Conservation (phyloP, 2,113 vertebrate species). For the Nibea albiflora region DNA sequence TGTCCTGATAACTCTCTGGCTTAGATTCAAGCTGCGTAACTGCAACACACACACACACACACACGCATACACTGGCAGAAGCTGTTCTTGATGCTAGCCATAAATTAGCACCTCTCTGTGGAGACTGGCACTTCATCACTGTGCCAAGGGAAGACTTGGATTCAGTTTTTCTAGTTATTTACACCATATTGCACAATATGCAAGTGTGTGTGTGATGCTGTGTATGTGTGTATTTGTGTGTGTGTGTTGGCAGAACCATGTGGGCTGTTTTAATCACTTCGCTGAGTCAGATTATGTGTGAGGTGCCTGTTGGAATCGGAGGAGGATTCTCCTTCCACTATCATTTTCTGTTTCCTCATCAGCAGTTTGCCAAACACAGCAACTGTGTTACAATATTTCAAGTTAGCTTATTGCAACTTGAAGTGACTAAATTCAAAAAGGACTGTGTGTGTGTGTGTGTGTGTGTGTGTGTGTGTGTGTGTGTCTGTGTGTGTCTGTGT, state of each 20-base stretch:
- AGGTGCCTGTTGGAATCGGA: background rate
- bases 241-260: background rate
- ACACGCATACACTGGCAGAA: conserved; percentile 26
- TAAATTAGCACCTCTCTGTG: conserved; percentile 53
- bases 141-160: conserved; percentile 50
- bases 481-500: no score
- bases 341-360: conserved; percentile 21
- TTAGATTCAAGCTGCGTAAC: background rate
- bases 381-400: background rate
- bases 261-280: conserved; percentile 38
- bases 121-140: conserved; percentile 49
- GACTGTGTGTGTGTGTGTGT: background rate
- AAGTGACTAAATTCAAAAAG: background rate
- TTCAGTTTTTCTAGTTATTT: conserved; percentile 23
- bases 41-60: background rate
- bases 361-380: background rate
- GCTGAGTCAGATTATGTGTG: conserved; percentile 21
- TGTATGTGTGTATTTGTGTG: conserved; percentile 11
- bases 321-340: conserved; percentile 2
- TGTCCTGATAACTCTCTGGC: conserved; percentile 2
- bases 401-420: background rate
- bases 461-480: no score
- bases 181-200: conserved; percentile 41
- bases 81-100: conserved; percentile 7
- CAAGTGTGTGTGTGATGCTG: conserved; percentile 12